Conservation (phyloP, 1,140 invertebrate genomes). For the Sarcophaga peregrina region DNA sequence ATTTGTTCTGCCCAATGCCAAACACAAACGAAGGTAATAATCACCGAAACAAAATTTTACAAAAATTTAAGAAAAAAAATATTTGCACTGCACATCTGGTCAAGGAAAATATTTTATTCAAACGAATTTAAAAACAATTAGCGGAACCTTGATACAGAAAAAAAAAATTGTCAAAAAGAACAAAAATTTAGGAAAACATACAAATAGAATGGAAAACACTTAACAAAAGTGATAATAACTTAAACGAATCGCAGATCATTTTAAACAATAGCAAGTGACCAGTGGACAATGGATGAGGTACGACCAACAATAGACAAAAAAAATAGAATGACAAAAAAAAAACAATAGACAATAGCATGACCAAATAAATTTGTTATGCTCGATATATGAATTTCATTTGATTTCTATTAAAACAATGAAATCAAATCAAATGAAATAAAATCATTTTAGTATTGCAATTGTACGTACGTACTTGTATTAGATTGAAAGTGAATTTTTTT, state of each 20-base stretch:
- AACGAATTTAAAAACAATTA: slow-evolving; percentile 39
- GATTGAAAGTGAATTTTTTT: not conserved
- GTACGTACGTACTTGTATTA: not conserved
- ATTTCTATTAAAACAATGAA: not conserved
- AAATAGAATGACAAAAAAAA: not conserved
- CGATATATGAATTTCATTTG: slow-evolving; percentile 4
- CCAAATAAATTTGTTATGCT: slow-evolving; percentile 34
- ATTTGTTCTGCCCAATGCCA: slow-evolving; percentile 28
- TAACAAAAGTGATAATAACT: slow-evolving; percentile 34
- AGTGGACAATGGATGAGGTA: not conserved
- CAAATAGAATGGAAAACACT: slow-evolving; percentile 30
- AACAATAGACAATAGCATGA: not conserved
- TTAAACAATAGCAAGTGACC: not conserved
- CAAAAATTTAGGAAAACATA: not conserved
- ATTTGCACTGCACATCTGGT: slow-evolving; percentile 31
- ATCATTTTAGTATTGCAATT: slow-evolving; percentile 29
- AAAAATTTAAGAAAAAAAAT: not conserved
- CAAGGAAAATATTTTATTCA: slow-evolving; percentile 23
- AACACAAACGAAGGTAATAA: not conserved
- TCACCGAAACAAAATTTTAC: not conserved
- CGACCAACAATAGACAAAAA: not conserved
- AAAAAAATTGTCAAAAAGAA: not conserved
- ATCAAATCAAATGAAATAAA: not conserved
- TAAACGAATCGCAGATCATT: not conserved
- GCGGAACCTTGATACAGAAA: slow-evolving; percentile 32